These are phyloP conservation scores for Acrocera orbiculus DNA, from an alignment of 2,888 invertebrate species.

Conservation along the genomic window DNA sequence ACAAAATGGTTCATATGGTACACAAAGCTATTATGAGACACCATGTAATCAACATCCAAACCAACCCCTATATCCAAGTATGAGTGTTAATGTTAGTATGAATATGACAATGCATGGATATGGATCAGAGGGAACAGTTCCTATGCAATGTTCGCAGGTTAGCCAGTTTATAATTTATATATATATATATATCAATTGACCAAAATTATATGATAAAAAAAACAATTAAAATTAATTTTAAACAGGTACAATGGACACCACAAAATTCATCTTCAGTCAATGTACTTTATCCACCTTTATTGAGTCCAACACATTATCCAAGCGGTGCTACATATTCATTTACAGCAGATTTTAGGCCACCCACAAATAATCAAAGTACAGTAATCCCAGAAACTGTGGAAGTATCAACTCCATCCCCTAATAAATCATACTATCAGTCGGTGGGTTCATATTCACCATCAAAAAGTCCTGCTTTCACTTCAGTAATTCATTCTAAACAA, in stretches of 20 bases:
- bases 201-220: not conserved
- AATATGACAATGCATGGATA: constrained; percentile 92
- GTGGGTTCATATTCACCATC: constrained; percentile 21
- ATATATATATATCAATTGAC: no score
- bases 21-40: constrained; percentile 24
- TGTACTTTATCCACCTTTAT: constrained; percentile 45
- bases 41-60: constrained; percentile 22
- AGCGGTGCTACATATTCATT: constrained; percentile 62
- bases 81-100: constrained; percentile 91
- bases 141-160: constrained; percentile 48
- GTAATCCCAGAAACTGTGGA: constrained; percentile 29
- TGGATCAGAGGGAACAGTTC: constrained; percentile 26
- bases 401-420: constrained; percentile 22
- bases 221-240: not conserved
- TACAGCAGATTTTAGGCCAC: constrained; percentile 62
- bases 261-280: constrained; percentile 43
- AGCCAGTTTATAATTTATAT: not conserved
- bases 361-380: constrained; percentile 28
- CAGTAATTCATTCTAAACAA: not conserved
- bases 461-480: constrained; percentile 23
- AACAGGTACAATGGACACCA: constrained; percentile 57
- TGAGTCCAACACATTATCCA: constrained; percentile 47
- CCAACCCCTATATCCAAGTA: constrained; percentile 60
- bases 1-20: constrained; percentile 10
- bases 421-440: constrained; percentile 10